These are phyloP conservation scores for Drosophila athabasca DNA, from an alignment of 1,140 invertebrate genomes.

Conservation along the genomic window DNA sequence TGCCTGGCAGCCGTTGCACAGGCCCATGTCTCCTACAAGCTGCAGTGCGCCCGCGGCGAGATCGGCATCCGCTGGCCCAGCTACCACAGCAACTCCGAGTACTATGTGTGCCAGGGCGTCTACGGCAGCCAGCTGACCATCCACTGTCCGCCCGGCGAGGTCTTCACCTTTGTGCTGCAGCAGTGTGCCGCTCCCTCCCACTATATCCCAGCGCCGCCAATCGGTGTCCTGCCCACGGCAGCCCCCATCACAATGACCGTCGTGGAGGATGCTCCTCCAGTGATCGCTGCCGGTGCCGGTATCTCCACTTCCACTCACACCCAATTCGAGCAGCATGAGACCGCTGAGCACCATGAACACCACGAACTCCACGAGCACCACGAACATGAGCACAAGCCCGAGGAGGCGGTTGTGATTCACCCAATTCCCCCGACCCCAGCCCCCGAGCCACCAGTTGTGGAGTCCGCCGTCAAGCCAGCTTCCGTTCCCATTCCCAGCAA, in stretches of 20 bases:
- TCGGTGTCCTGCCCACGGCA: constrained; percentile 57
- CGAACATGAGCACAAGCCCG: constrained; percentile 27
- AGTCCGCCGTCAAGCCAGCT: constrained; percentile 40
- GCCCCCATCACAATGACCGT: constrained; percentile 52
- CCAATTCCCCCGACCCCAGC: constrained; percentile 66
- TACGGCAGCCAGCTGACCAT: constrained; percentile 58
- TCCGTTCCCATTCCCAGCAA: constrained; percentile 37
- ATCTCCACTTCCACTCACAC: background rate
- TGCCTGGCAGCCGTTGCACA: constrained; percentile 63
- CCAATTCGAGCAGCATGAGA: constrained; percentile 4
- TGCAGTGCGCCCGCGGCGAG: constrained; percentile 68
- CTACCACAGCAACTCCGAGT: constrained; percentile 77
- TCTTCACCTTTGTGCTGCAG: constrained; percentile 81
- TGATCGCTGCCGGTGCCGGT: constrained; percentile 22
- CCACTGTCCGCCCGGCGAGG: constrained; percentile 65
- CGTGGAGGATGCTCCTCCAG: constrained; percentile 48
- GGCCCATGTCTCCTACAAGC: constrained; percentile 59
- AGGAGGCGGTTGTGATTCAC: constrained; percentile 17
- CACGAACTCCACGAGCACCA: constrained; percentile 29
- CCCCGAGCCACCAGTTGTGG: constrained; percentile 49
- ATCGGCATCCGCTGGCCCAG: constrained; percentile 79
- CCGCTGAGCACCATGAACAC: constrained; percentile 22
- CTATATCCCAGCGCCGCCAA: constrained; percentile 70
- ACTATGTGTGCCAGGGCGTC: constrained; percentile 65
- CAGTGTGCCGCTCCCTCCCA: constrained; percentile 56